Evolutionary conservation across 2,797 vertebrate genomes (phyloP).

Genomic region (Chaunax sp.): DNA sequence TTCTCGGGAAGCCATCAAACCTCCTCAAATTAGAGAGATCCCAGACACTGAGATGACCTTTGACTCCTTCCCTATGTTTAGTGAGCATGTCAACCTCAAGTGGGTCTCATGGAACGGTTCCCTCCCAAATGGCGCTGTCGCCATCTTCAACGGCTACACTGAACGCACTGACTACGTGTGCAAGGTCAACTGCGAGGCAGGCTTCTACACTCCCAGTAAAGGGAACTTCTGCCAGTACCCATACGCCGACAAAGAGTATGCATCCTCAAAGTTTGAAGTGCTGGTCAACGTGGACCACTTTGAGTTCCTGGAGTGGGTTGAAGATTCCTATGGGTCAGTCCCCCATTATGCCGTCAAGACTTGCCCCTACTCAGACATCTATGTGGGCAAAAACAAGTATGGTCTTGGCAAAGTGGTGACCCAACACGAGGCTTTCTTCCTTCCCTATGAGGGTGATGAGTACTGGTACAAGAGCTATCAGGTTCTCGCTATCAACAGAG

Average conservation of each 20-base stretch:
- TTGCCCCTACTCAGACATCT: constrained; percentile 73
- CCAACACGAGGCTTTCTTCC: constrained; percentile 80
- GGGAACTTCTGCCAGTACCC: constrained; percentile 79
- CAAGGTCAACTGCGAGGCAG: constrained; percentile 82
- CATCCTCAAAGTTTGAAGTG: constrained; percentile 76
- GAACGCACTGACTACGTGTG: constrained; percentile 82
- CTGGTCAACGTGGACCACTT: constrained; percentile 82
- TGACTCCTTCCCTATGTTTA: constrained; percentile 68
- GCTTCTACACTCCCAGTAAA: constrained; percentile 78
- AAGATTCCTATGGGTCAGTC: constrained; percentile 76
- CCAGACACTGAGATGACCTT: constrained; percentile 10
- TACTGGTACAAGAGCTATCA: constrained; percentile 85
- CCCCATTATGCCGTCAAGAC: constrained; percentile 74
- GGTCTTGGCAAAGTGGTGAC: constrained; percentile 83
- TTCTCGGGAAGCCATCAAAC: constrained; percentile 39
- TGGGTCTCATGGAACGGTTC: constrained; percentile 77
- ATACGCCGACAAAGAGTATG: constrained; percentile 74
- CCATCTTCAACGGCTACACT: constrained; percentile 79
- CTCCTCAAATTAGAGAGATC: constrained; percentile 25
- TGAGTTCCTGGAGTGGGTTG: constrained; percentile 81
- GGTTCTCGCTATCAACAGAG: constrained; percentile 78
- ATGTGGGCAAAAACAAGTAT: constrained; percentile 84
- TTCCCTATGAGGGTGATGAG: constrained; percentile 82
- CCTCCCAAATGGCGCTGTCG: constrained; percentile 76
- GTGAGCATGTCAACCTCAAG: constrained; percentile 77